phyloP scores from a whole-genome alignment of 2,797 vertebrate genomes.

The Acipenser ruthenus region DNA sequence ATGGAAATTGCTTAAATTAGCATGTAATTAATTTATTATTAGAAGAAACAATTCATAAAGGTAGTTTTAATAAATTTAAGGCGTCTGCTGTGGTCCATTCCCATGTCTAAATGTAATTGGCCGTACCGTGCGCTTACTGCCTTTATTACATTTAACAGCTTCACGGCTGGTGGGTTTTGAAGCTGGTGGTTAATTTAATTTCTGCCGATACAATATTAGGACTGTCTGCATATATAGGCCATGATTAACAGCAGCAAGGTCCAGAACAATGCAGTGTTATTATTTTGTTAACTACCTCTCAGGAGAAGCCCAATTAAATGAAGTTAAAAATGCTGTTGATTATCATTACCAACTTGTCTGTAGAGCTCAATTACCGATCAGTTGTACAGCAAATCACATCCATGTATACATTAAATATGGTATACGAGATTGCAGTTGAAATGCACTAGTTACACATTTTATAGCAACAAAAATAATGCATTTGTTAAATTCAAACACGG shows the following conservation, averaged over 20 bases:
- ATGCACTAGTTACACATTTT: neutral
- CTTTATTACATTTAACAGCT: constrained; percentile 75
- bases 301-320: constrained; percentile 79
- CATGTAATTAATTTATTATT: constrained; percentile 19
- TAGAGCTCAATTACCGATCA: constrained; percentile 79
- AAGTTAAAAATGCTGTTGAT: constrained; percentile 75
- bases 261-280: constrained; percentile 67
- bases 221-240: constrained; percentile 72
- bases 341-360: constrained; percentile 78
- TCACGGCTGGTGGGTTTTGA: constrained; percentile 68
- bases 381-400: constrained; percentile 81
- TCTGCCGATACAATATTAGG: constrained; percentile 79
- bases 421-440: constrained; percentile 37
- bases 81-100: constrained; percentile 63
- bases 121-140: constrained; percentile 63
- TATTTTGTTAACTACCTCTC: constrained; percentile 77
- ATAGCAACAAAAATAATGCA: neutral
- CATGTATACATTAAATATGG: constrained; percentile 69
- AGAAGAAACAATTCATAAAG: constrained; percentile 11
- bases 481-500: too few relatives aligned
- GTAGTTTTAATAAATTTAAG: constrained; percentile 23
- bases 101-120: constrained; percentile 73
- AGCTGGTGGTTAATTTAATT: constrained; percentile 79
- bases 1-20: too few relatives aligned
- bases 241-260: constrained; percentile 70